Percentiles rank a stretch among this genome's conserved stretches.
Conservation (phyloP, 2,113 vertebrate genomes). For the Macquaria ambigua region DNA sequence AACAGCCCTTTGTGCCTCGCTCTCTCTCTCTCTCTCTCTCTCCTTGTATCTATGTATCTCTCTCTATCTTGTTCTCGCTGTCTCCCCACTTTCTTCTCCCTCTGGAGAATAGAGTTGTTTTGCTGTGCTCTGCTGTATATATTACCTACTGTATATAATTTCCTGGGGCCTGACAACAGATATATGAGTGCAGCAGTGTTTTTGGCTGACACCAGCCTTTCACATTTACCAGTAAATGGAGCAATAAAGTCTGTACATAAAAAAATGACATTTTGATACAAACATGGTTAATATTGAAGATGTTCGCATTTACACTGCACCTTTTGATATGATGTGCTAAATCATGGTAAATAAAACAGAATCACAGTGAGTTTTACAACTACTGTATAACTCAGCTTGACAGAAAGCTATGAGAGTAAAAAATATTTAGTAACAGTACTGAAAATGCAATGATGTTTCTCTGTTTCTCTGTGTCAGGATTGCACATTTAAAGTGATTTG, state of each 20-base stretch:
- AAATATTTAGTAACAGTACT: background rate
- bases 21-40: constrained; percentile 22
- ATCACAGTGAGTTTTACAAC: constrained; percentile 22
- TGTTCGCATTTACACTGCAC: constrained; percentile 5
- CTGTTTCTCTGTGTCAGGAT: background rate
- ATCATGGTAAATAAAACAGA: constrained; percentile 13
- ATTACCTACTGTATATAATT: constrained; percentile 77
- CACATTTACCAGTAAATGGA: constrained; percentile 54
- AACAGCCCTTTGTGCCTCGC: constrained; percentile 64
- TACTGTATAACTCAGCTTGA: background rate
- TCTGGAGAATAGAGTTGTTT: constrained; percentile 73
- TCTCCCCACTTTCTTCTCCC: constrained; percentile 67
- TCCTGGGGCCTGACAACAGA: constrained; percentile 63
- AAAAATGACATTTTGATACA: constrained; percentile 49
- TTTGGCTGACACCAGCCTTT: constrained; percentile 77
- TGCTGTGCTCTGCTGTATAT: constrained; percentile 77
- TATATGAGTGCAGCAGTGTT: constrained; percentile 58
- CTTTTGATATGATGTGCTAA: constrained; percentile 43
- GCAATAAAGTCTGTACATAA: constrained; percentile 53
- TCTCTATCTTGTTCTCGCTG: constrained; percentile 66
- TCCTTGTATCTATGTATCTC: constrained; percentile 43
- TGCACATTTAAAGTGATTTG: background rate
- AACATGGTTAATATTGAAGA: constrained; percentile 36
- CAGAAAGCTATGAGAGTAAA: constrained; percentile 6
- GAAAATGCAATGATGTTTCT: constrained; percentile 1